phyloP scores from a whole-genome alignment of 1,140 invertebrate species.

The Acyrthosiphon pisum region DNA sequence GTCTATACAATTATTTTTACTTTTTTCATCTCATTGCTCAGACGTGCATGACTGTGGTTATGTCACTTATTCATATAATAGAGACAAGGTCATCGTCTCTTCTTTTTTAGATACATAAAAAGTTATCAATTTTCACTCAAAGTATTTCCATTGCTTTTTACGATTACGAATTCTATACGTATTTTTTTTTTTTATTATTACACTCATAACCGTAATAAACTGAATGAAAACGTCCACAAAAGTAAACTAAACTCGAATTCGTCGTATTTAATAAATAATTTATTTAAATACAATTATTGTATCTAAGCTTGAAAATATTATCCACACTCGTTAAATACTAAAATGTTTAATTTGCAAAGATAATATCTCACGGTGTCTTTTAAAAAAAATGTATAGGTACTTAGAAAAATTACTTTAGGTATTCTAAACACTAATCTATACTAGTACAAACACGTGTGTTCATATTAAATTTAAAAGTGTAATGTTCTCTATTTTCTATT shows the following conservation, averaged over 20 bases:
- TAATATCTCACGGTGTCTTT: neutral
- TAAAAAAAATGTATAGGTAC: neutral
- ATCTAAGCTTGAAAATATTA: neutral
- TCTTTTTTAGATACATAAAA: slow-evolving; percentile 25
- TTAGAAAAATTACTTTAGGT: neutral
- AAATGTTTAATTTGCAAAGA: neutral
- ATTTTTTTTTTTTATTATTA: neutral
- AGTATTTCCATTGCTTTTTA: neutral
- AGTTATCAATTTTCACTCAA: slow-evolving; percentile 23
- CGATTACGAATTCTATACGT: neutral
- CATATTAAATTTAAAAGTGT: slow-evolving; percentile 1
- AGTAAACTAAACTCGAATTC: neutral
- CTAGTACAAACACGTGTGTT: neutral
- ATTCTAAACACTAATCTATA: neutral
- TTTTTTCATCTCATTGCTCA: slow-evolving; percentile 38
- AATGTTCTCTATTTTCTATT: neutral
- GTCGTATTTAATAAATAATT: neutral
- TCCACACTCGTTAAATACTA: neutral
- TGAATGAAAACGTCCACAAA: neutral
- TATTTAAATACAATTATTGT: too few species aligned
- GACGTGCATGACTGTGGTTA: slow-evolving; percentile 52
- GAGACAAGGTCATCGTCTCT: slow-evolving; percentile 54
- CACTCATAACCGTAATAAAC: neutral
- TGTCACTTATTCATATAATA: slow-evolving; percentile 38
- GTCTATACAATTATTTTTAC: slow-evolving; percentile 50